These are phyloP conservation scores for Piscicola geometra DNA, from an alignment of 2,888 invertebrate genomes.

Conservation along the genomic window DNA sequence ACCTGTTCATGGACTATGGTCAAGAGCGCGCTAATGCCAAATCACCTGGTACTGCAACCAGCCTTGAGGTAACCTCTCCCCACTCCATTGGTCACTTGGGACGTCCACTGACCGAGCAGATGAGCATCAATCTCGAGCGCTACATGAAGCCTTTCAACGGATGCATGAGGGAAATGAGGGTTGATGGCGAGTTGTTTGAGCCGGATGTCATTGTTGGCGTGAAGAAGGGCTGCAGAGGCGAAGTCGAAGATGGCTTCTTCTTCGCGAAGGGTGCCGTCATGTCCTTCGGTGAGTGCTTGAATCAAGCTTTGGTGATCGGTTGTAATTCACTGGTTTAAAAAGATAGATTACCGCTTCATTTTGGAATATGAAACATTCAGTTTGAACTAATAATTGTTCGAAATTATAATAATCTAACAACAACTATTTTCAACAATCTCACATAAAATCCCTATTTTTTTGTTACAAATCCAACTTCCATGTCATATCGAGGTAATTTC, in stretches of 20 bases:
- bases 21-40: slow-evolving; percentile 57
- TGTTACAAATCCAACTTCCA: too few relatives aligned
- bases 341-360: too few relatives aligned
- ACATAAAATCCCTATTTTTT: too few relatives aligned
- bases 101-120: slow-evolving; percentile 46
- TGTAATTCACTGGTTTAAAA: too few relatives aligned
- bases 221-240: slow-evolving; percentile 67
- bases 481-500: background rate
- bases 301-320: too few relatives aligned
- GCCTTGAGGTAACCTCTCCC: slow-evolving; percentile 65
- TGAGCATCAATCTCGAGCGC: slow-evolving; percentile 19
- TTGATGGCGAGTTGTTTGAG: slow-evolving; percentile 67
- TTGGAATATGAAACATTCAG: too few relatives aligned
- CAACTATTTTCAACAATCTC: too few relatives aligned
- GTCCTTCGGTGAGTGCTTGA: too few relatives aligned
- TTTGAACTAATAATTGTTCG: too few relatives aligned
- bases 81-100: slow-evolving; percentile 75
- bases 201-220: slow-evolving; percentile 57
- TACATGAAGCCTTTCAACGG: slow-evolving; percentile 36
- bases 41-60: slow-evolving; percentile 58
- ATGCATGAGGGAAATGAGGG: slow-evolving; percentile 69
- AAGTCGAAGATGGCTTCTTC: slow-evolving; percentile 76
- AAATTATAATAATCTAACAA: too few relatives aligned
- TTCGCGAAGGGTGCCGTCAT: too few relatives aligned
- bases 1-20: slow-evolving; percentile 64